Base-by-base conservation (phyloP, 2,888 invertebrate species). In the Apotomis betuletana region DNA sequence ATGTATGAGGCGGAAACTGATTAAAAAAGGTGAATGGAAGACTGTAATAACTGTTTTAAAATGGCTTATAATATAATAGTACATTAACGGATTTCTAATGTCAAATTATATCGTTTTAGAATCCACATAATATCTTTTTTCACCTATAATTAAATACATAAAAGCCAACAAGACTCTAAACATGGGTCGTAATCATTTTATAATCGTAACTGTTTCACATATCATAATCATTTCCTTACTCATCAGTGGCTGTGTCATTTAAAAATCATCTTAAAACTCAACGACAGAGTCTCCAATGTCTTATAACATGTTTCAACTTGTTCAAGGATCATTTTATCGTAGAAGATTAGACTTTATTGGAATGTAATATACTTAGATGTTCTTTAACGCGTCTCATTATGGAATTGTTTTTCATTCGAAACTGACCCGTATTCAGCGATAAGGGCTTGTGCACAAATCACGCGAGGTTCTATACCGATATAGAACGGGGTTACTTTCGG, bases 201-300 rank as follows among this genome's bases (percentile, higher is more conserved):
- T 38, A 58, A 58, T n/a, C 38, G 3, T 58, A 58, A 58, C 58
- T 38, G n/a, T 58, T 58, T 38, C 58, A 6, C 5, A n/a, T 38
- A 58, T 58, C 58, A 58, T 41, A 41, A 41, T 41, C 3, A 41
- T 41, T 41, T 58, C 38, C 6, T 58, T 38, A 27, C 27, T 27
- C 27, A 27, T 27, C 58, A 36, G 12, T 1, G 3, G 0, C 12
- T 2, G 27, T n/a, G 58, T 6, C 12, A 36, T 58, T 58, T n/a
- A 0, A 38, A 38, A 38, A 5, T n/a, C 3, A n/a, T 5, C 38
- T n/a, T n/a, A 38, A 3, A 38, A n/a, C 6, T 36, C 12, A n/a
- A 8, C n/a, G 3, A 3, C 4, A 38, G 38, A 58, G 6, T 5
- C 5, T 58, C 38, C 12, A 38, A 27, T 38, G 12, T 58, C 38